Evolutionary conservation across 2,888 invertebrate genomes (phyloP).

Genomic region (Monochamus alternatus): DNA sequence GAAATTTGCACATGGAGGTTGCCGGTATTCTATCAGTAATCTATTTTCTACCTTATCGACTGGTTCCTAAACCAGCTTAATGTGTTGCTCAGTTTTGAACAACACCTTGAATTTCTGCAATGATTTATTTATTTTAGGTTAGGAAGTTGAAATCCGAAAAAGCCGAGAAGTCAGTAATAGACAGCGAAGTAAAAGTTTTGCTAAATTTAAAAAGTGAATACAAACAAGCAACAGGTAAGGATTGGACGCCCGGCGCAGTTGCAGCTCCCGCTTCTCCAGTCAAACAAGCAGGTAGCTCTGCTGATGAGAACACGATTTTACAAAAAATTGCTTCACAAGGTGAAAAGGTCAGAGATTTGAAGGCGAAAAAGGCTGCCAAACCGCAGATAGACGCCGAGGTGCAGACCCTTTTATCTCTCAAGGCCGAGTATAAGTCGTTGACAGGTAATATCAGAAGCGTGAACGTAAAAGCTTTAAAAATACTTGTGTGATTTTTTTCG

Average conservation of each 20-base stretch:
- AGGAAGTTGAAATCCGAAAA: slow-evolving; percentile 73
- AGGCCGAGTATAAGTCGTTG: slow-evolving; percentile 81
- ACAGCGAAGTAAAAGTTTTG: slow-evolving; percentile 74
- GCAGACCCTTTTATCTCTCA: slow-evolving; percentile 73
- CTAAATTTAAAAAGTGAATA: slow-evolving; percentile 75
- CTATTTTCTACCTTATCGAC: no score
- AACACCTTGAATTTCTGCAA: no score
- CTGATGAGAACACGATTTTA: slow-evolving; percentile 31
- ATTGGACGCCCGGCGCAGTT: slow-evolving; percentile 70
- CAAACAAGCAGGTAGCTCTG: slow-evolving; percentile 18
- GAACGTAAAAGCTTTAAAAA: no score
- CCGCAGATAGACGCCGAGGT: slow-evolving; percentile 74
- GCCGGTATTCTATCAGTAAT: no score
- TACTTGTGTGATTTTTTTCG: slow-evolving; percentile 62
- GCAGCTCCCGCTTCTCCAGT: slow-evolving; percentile 47
- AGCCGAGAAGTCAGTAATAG: slow-evolving; percentile 73
- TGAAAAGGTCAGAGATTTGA: slow-evolving; percentile 73
- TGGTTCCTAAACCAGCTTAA: no score
- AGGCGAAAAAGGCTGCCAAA: slow-evolving; percentile 75
- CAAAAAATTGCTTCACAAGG: slow-evolving; percentile 75
- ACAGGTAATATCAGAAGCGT: slow-evolving; percentile 74
- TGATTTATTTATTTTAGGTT: slow-evolving; percentile 38
- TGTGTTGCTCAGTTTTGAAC: no score
- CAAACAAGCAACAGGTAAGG: slow-evolving; percentile 74
- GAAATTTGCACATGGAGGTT: no score